phyloP scores from a whole-genome alignment of 2,888 invertebrate genomes.

The Calameuta idolon region DNA sequence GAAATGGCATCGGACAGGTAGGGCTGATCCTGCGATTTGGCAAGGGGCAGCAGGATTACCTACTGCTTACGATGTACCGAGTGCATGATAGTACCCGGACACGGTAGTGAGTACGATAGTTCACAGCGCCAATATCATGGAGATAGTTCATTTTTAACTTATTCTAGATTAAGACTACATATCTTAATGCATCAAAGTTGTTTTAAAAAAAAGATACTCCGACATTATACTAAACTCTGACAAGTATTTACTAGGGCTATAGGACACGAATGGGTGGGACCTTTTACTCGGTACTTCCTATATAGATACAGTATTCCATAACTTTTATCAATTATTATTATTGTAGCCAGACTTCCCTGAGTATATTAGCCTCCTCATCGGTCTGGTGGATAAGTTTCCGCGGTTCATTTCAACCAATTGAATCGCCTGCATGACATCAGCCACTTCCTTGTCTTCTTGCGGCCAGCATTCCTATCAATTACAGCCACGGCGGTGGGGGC shows the following conservation, averaged over 20 bases:
- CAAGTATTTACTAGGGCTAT: background rate
- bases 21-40: constrained; percentile 28
- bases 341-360: background rate
- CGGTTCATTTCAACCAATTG: constrained; percentile 56
- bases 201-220: constrained; percentile 16
- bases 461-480: constrained; percentile 54
- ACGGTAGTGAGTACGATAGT: constrained; percentile 21
- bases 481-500: constrained; percentile 32
- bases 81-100: constrained; percentile 27
- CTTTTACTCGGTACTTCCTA: background rate
- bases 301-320: background rate
- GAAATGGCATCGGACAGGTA: constrained; percentile 53
- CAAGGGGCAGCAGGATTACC: background rate
- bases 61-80: background rate
- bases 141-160: constrained; percentile 45
- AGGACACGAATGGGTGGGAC: constrained; percentile 9
- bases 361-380: background rate
- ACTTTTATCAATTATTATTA: background rate
- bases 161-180: background rate
- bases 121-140: constrained; percentile 37
- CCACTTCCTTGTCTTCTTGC: constrained; percentile 36
- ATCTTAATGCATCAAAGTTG: background rate
- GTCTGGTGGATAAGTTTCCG: constrained; percentile 37
- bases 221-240: background rate
- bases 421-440: constrained; percentile 55